phyloP scores from a whole-genome alignment of 1,140 invertebrate genomes.

The Drosophila oshimai region DNA sequence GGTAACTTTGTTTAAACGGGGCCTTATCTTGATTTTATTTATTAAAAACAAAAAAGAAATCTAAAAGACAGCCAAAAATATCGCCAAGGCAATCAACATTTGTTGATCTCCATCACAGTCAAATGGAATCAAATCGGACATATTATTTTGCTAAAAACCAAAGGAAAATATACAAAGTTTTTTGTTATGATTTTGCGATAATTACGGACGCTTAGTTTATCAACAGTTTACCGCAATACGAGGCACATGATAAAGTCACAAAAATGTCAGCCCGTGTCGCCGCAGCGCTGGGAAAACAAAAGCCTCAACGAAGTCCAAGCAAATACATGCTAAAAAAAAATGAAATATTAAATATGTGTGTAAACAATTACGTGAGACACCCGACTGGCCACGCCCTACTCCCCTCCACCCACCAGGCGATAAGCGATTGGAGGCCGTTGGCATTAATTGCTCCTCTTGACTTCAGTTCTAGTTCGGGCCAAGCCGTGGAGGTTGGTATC shows the following conservation, averaged over 20 bases:
- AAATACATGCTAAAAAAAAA: constrained; percentile 57
- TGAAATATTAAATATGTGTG: constrained; percentile 63
- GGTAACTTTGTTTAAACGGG: neutral
- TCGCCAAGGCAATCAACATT: neutral
- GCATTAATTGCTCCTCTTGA: constrained; percentile 36
- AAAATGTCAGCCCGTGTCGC: constrained; percentile 67
- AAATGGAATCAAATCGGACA: neutral
- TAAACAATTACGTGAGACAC: constrained; percentile 79
- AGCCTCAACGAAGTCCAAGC: constrained; percentile 56
- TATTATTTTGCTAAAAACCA: constrained; percentile 2
- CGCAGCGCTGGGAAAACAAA: constrained; percentile 74
- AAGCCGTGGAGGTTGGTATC: constrained; percentile 19
- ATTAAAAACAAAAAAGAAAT: neutral
- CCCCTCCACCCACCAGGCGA: constrained; percentile 14
- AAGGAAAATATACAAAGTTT: constrained; percentile 7
- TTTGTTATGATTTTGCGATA: constrained; percentile 35
- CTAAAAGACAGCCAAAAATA: neutral
- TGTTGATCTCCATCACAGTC: neutral
- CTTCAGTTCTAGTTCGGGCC: constrained; percentile 34
- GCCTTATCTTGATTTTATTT: constrained; percentile 15
- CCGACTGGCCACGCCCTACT: constrained; percentile 15
- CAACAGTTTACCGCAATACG: constrained; percentile 69
- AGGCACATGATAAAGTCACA: constrained; percentile 80
- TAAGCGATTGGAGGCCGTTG: constrained; percentile 46
- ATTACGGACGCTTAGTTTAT: constrained; percentile 30